Percentiles rank a stretch among this genome's conserved stretches.
Evolutionary conservation across 2,888 invertebrate species (phyloP).

Genomic region (Steinernema carpocapsae): DNA sequence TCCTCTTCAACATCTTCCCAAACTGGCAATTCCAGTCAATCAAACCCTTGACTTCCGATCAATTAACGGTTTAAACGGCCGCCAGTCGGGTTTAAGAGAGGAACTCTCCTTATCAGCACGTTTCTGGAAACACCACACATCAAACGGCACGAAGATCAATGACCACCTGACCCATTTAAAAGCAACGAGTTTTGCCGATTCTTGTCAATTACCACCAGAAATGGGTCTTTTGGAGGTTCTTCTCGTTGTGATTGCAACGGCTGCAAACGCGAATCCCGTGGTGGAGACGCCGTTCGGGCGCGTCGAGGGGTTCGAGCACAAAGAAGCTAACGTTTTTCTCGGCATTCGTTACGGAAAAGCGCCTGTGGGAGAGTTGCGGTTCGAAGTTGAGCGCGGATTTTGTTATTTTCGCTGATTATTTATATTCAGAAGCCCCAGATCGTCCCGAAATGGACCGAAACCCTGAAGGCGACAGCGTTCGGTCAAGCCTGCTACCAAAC

Average conservation of each 20-base stretch:
- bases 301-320: constrained; percentile 36
- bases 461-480: constrained; percentile 35
- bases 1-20: too few species aligned
- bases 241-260: background rate
- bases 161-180: background rate
- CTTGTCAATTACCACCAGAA: background rate
- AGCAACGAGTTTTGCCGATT: background rate
- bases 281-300: constrained; percentile 28
- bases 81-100: too few species aligned
- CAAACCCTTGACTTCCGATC: too few species aligned
- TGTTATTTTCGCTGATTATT: background rate
- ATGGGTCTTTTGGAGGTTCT: background rate
- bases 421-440: constrained; percentile 50
- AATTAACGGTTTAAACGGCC: too few species aligned
- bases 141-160: background rate
- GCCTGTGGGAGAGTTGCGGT: constrained; percentile 31
- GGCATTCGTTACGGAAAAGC: constrained; percentile 38
- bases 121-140: background rate
- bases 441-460: constrained; percentile 43
- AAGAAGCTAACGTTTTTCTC: constrained; percentile 35
- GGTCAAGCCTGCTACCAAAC: constrained; percentile 45
- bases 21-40: too few species aligned
- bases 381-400: background rate
- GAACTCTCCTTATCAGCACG: background rate
- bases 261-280: background rate